These are phyloP conservation scores for Oxyura jamaicensis DNA, from an alignment of 2,113 vertebrate species.

Conservation along the genomic window DNA sequence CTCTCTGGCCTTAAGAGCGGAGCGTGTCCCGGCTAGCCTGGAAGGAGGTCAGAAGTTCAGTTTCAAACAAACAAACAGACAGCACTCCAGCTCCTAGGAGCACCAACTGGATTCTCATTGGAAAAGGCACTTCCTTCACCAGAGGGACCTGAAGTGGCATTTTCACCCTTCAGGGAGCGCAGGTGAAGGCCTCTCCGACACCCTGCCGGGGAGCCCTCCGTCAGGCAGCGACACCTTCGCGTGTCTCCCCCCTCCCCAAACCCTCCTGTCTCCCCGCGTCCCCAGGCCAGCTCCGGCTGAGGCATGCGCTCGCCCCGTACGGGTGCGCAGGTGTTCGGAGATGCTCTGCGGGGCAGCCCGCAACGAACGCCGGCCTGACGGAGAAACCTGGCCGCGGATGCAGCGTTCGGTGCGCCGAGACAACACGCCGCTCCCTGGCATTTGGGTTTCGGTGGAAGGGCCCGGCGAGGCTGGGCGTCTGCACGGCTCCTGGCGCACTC, in stretches of 20 bases:
- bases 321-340: not conserved
- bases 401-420: not conserved
- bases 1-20: not conserved
- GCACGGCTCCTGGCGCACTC: no score
- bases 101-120: not conserved
- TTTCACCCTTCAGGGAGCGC: not conserved
- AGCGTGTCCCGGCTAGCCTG: not conserved
- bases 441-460: not conserved
- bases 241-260: not conserved
- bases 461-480: no score
- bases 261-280: rapidly evolving
- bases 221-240: rapidly evolving
- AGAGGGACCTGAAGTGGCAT: not conserved
- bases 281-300: not conserved
- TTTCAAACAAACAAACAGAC: not conserved
- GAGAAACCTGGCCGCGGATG: not conserved
- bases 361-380: not conserved
- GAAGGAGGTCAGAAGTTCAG: conserved; percentile 24
- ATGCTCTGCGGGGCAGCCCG: not conserved
- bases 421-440: not conserved
- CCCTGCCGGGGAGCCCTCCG: not conserved
- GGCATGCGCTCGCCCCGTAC: rapidly evolving
- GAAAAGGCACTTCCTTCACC: not conserved
- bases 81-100: not conserved
- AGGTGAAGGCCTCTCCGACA: not conserved